A percentile compares a stretch with the other conserved stretches of the same genome.
phyloP scores from a whole-genome alignment of 1,140 invertebrate genomes.

The Aphidius ervi region DNA sequence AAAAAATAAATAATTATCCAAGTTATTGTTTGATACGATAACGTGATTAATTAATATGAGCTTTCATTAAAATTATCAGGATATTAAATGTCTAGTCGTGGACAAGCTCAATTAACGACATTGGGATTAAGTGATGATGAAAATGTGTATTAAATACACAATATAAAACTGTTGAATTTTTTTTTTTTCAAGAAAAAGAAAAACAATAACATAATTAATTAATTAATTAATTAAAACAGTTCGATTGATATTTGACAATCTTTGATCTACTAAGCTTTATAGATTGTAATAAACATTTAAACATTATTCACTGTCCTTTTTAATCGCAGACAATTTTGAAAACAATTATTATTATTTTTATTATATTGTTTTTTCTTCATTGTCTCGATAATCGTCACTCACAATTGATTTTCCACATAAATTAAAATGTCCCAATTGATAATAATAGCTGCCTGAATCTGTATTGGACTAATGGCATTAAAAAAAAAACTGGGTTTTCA shows the following conservation, averaged over 20 bases:
- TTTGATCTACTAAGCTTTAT: slow-evolving; percentile 35
- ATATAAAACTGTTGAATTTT: slow-evolving; percentile 1
- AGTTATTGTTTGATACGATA: too few species aligned
- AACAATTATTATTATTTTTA: slow-evolving; percentile 3
- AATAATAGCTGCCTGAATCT: too few species aligned
- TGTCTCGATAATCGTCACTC: background rate
- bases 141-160: slow-evolving; percentile 4
- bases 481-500: too few species aligned
- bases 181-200: slow-evolving; percentile 17
- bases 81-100: too few species aligned
- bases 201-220: background rate
- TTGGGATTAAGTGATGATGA: background rate
- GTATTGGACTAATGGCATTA: too few species aligned
- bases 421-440: background rate
- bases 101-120: too few species aligned
- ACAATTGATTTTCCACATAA: background rate
- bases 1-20: too few species aligned
- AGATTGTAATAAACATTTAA: slow-evolving; percentile 39
- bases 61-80: too few species aligned
- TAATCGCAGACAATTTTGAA: background rate
- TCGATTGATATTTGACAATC: slow-evolving; percentile 45
- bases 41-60: too few species aligned
- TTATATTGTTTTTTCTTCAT: background rate
- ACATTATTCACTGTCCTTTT: slow-evolving; percentile 14
- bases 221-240: slow-evolving; percentile 20